phyloP scores from a whole-genome alignment of 2,888 invertebrate species.

The Timandra comae region DNA sequence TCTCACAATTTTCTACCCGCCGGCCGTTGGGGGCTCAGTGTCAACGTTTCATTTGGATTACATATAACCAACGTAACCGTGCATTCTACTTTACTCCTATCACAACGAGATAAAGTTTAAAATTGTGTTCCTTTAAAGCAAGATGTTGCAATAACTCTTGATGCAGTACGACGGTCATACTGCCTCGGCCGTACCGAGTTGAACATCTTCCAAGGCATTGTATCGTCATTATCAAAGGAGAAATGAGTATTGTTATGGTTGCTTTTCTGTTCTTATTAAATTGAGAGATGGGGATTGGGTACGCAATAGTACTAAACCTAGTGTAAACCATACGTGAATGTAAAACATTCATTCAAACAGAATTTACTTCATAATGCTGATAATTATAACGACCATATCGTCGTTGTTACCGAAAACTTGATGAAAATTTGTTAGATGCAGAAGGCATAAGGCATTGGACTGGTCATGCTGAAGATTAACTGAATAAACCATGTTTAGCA shows the following conservation, averaged over 20 bases:
- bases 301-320: too few relatives aligned
- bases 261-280: constrained; percentile 47
- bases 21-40: constrained; percentile 57
- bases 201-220: constrained; percentile 58
- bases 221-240: constrained; percentile 57
- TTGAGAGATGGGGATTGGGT: constrained; percentile 12
- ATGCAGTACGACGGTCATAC: constrained; percentile 61
- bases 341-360: too few relatives aligned
- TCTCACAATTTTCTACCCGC: constrained; percentile 62
- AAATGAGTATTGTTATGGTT: constrained; percentile 55
- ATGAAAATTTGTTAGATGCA: too few relatives aligned
- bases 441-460: too few relatives aligned
- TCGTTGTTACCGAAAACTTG: too few relatives aligned
- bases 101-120: constrained; percentile 18
- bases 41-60: constrained; percentile 70
- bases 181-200: constrained; percentile 46
- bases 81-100: constrained; percentile 19
- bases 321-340: too few relatives aligned
- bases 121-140: constrained; percentile 10
- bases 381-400: too few relatives aligned
- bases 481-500: too few relatives aligned
- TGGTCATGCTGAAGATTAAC: too few relatives aligned
- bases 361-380: too few relatives aligned
- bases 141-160: constrained; percentile 30
- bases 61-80: constrained; percentile 34